Conservation (phyloP, 2,113 vertebrate species). For the Ia io region DNA sequence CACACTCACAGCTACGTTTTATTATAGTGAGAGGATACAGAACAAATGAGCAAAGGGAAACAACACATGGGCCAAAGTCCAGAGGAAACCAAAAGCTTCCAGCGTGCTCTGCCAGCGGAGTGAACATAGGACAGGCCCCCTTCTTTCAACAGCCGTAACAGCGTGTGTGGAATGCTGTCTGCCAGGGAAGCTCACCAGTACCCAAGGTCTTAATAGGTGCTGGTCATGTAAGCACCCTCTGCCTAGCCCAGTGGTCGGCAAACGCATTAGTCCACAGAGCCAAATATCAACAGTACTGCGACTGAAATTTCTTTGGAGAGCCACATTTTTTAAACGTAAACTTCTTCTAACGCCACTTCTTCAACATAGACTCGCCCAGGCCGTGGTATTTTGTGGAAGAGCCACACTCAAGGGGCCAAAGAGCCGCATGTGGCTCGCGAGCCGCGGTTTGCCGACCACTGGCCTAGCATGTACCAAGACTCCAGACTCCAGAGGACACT, state of each 20-base stretch:
- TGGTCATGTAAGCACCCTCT: not conserved
- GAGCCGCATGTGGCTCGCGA: too few relatives aligned
- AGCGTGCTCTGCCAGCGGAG: not conserved
- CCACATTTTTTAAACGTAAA: too few relatives aligned
- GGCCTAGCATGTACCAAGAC: not conserved
- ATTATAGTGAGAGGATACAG: not conserved
- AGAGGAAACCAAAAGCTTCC: not conserved
- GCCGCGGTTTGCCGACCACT: too few relatives aligned
- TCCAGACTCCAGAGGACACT: not conserved
- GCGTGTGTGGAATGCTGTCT: not conserved
- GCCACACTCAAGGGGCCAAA: too few relatives aligned
- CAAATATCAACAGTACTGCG: too few relatives aligned
- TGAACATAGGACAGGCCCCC: not conserved
- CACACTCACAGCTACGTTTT: not conserved
- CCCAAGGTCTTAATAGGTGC: not conserved
- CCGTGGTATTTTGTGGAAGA: too few relatives aligned
- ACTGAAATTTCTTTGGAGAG: too few relatives aligned
- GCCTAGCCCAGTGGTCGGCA: not conserved
- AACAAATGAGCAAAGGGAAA: not conserved
- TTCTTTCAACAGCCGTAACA: not conserved
- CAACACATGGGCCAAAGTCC: conserved; percentile 17
- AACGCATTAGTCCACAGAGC: too few relatives aligned
- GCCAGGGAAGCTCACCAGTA: not conserved
- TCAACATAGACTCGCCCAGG: too few relatives aligned
- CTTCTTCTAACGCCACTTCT: too few relatives aligned